These are phyloP conservation scores for Triplophysa rosa DNA, from an alignment of 2,113 vertebrate species.

Conservation along the genomic window DNA sequence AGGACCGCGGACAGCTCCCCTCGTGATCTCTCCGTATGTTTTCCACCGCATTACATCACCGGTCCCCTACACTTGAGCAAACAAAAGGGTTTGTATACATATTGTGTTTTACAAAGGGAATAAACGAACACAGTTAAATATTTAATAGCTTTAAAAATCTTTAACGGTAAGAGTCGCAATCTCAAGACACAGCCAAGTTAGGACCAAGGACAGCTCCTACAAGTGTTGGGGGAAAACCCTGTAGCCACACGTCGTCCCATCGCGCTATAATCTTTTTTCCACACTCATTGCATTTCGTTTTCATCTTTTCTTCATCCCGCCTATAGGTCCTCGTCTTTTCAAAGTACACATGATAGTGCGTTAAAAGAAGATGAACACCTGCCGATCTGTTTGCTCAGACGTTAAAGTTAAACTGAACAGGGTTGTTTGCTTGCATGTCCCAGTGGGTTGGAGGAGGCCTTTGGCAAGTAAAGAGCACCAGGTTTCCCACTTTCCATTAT, in stretches of 20 bases:
- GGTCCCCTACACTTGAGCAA: background rate
- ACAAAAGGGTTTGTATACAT: background rate
- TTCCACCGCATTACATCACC: background rate
- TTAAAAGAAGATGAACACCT: slow-evolving; percentile 23
- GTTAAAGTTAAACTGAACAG: slow-evolving; percentile 33
- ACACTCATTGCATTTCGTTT: background rate
- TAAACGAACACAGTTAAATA: background rate
- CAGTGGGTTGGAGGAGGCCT: background rate
- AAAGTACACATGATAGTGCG: slow-evolving; percentile 15
- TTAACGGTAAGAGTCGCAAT: slow-evolving; percentile 20
- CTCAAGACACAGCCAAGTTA: slow-evolving; percentile 24
- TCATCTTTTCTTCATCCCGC: slow-evolving; percentile 11
- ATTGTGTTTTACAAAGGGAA: slow-evolving; percentile 13
- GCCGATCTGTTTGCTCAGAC: slow-evolving; percentile 30
- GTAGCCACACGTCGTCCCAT: background rate
- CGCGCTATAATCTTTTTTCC: too few relatives aligned
- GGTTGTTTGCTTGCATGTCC: slow-evolving; percentile 11
- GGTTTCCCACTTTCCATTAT: background rate
- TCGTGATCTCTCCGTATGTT: background rate
- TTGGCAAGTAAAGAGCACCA: slow-evolving; percentile 1
- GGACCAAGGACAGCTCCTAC: slow-evolving; percentile 46
- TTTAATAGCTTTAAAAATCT: background rate
- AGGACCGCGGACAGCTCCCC: slow-evolving; percentile 41
- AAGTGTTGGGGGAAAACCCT: background rate
- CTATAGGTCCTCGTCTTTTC: background rate